phyloP scores from a whole-genome alignment of 2,797 vertebrate species.

The Crypturellus tataupa region DNA sequence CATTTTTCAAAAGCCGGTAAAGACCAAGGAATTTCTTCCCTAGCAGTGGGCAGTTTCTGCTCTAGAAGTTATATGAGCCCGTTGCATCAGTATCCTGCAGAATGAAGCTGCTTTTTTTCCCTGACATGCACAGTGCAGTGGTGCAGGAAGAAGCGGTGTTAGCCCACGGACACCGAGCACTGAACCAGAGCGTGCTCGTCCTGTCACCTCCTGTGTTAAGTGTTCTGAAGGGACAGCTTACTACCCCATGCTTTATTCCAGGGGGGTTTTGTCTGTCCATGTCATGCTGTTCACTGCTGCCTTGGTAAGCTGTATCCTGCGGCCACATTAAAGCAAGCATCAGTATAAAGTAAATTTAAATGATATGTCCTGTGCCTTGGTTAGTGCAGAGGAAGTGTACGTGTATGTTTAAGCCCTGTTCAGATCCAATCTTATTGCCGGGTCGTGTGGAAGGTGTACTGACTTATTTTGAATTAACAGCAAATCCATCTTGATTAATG shows the following conservation, averaged over 20 bases:
- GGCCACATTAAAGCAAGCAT: background rate
- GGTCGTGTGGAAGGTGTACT: background rate
- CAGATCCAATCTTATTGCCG: background rate
- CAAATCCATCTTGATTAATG: background rate
- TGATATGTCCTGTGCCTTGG: background rate
- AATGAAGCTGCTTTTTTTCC: background rate
- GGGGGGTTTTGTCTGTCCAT: background rate
- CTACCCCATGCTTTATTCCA: background rate
- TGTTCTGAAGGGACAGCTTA: background rate
- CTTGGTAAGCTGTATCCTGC: background rate
- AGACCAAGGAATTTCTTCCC: background rate
- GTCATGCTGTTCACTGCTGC: background rate
- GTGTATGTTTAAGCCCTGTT: background rate
- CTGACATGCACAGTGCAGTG: background rate
- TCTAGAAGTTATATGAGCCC: background rate
- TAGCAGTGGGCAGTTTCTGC: background rate
- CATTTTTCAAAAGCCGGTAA: background rate
- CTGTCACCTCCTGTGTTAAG: background rate
- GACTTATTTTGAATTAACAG: background rate
- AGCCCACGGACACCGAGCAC: background rate
- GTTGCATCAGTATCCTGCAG: background rate
- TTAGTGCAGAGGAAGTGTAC: background rate
- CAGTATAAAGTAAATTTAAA: background rate
- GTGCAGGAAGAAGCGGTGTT: background rate
- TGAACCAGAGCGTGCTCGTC: background rate